phyloP scores from a whole-genome alignment of 2,113 vertebrate genomes.

The Fregetta grallaria region DNA sequence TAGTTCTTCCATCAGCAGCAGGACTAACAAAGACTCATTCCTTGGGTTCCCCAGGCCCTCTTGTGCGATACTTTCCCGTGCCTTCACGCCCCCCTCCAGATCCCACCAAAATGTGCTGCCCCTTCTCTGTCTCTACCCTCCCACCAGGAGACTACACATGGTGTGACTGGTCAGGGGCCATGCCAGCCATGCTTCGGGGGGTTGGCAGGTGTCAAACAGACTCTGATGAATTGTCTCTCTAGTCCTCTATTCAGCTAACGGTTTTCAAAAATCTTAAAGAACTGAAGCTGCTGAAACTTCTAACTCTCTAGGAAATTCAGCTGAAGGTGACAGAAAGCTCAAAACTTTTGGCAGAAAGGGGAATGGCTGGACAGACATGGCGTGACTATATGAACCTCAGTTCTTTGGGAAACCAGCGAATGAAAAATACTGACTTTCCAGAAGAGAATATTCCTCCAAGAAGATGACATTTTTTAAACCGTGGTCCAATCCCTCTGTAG shows the following conservation, averaged over 20 bases:
- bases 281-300: not conserved
- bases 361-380: not conserved
- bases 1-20: not conserved
- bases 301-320: not conserved
- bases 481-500: not conserved
- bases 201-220: not conserved
- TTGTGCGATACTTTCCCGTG: not conserved
- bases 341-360: not conserved
- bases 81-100: not conserved
- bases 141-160: not conserved
- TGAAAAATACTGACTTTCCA: not conserved
- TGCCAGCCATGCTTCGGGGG: not conserved
- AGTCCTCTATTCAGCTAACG: not conserved
- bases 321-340: not conserved
- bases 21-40: not conserved
- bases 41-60: accelerated
- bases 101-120: not conserved
- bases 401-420: not conserved
- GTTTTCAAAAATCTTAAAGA: not conserved
- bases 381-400: not conserved
- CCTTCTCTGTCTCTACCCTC: not conserved
- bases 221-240: not conserved
- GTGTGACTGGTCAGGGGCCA: not conserved
- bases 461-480: not conserved
- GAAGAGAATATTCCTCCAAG: not conserved